Percentiles rank a stretch among this genome's conserved stretches.
Conservation (phyloP, 53 echinoderm and acorn worm species). For the Paracentrotus lividus region DNA sequence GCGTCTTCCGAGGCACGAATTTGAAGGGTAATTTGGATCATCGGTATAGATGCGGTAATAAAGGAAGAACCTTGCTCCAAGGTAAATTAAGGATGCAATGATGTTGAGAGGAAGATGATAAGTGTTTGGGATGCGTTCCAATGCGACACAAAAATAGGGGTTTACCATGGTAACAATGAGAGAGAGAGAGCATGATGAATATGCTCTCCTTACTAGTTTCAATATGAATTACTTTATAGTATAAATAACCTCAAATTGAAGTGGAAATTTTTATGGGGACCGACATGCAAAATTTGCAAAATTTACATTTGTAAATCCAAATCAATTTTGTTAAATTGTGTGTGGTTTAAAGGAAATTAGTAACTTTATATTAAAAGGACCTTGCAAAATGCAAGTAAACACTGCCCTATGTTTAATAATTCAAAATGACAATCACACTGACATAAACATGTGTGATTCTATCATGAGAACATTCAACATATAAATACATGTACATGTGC, state of each 20-base stretch:
- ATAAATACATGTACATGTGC: background rate
- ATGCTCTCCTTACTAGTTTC: no score
- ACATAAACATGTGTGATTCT: background rate
- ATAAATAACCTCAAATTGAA: no score
- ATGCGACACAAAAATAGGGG: background rate
- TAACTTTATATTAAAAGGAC: no score
- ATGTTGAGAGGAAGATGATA: slow-evolving; percentile 33
- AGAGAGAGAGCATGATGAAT: background rate
- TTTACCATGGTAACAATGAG: background rate
- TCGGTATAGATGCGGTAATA: slow-evolving; percentile 32
- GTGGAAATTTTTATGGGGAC: no score
- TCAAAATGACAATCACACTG: no score
- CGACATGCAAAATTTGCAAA: no score
- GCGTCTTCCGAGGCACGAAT: slow-evolving; percentile 52
- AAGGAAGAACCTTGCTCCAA: slow-evolving; percentile 12
- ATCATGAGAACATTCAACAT: background rate
- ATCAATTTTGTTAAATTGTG: no score
- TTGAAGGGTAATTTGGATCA: slow-evolving; percentile 60
- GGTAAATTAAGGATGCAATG: slow-evolving; percentile 26
- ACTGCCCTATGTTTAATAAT: no score
- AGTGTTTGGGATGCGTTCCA: background rate
- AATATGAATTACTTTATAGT: no score
- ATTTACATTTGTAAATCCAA: no score
- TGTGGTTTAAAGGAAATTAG: no score
- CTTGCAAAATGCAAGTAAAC: no score